Conservation (phyloP, 2,797 vertebrate species). For the Sitta carolinensis region DNA sequence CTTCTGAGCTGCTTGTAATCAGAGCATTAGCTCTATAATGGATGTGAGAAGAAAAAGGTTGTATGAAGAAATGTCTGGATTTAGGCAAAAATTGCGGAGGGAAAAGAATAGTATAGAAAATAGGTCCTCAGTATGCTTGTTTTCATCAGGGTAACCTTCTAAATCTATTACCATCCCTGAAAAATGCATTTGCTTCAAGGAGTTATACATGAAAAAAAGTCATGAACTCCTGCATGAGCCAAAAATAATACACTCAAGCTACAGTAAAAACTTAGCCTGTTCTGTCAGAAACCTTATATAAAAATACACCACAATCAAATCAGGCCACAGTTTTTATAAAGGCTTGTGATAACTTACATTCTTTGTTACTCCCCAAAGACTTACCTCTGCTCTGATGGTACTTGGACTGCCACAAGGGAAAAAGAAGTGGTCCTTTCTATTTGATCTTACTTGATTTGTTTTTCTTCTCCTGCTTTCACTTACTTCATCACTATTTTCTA, state of each 20-base stretch:
- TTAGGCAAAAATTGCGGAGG: background rate
- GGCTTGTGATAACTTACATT: background rate
- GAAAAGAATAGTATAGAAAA: background rate
- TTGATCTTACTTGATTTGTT: background rate
- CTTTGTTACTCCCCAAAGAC: background rate
- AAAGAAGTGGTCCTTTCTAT: background rate
- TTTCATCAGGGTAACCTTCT: background rate
- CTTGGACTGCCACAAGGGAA: background rate
- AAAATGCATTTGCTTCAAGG: background rate
- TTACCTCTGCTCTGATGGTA: background rate
- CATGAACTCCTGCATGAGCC: background rate
- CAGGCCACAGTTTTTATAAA: background rate
- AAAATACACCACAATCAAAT: background rate
- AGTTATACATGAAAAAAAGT: fast-evolving
- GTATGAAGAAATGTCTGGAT: background rate
- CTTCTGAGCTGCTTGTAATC: background rate
- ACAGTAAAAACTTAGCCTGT: background rate
- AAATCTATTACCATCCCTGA: background rate
- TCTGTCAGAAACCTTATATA: background rate
- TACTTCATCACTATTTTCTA: background rate
- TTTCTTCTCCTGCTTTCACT: background rate
- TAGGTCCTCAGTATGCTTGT: background rate
- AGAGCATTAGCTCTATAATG: background rate
- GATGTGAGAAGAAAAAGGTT: background rate
- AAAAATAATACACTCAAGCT: background rate